A percentile compares a stretch with the other conserved stretches of the same genome.
These are phyloP conservation scores for Drosophila auraria DNA, from an alignment of 1,140 invertebrate species.

Conservation along the genomic window DNA sequence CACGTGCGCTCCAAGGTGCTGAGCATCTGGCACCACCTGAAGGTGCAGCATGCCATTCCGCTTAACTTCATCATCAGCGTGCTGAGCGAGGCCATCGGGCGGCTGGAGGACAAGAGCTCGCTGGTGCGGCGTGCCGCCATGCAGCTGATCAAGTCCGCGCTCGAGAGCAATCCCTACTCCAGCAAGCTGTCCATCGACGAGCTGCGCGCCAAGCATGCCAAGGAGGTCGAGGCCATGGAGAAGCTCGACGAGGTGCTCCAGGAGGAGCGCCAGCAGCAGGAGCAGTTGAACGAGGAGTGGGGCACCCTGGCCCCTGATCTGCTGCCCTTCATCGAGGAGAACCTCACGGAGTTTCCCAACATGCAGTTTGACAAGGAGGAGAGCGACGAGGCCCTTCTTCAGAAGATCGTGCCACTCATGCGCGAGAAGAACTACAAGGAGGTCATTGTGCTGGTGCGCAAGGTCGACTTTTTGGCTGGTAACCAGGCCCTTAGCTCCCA, in stretches of 20 bases:
- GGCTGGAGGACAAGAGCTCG: conserved; percentile 91
- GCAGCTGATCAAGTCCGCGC: conserved; percentile 90
- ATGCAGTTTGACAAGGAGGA: conserved; percentile 74
- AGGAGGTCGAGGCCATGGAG: conserved; percentile 87
- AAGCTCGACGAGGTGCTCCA: conserved; percentile 86
- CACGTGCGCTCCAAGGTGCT: conserved; percentile 93
- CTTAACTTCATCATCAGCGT: conserved; percentile 88
- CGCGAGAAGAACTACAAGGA: conserved; percentile 73
- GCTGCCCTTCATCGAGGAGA: conserved; percentile 82
- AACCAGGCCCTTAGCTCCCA: conserved; percentile 59
- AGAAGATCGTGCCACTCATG: conserved; percentile 57
- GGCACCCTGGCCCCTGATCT: conserved; percentile 78
- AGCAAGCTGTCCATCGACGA: conserved; percentile 87
- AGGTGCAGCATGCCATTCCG: conserved; percentile 90
- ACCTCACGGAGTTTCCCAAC: conserved; percentile 68
- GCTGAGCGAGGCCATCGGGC: conserved; percentile 88
- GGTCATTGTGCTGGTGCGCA: conserved; percentile 64
- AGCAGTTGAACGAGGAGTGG: conserved; percentile 85
- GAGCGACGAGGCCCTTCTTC: conserved; percentile 65
- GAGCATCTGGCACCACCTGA: conserved; percentile 91
- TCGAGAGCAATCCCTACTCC: conserved; percentile 92
- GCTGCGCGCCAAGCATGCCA: conserved; percentile 87
- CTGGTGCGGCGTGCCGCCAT: conserved; percentile 92
- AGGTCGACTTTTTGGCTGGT: conserved; percentile 68
- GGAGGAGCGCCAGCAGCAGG: conserved; percentile 79